Evolutionary conservation across 1,140 invertebrate species (phyloP).

Genomic region (Helicoverpa zea): DNA sequence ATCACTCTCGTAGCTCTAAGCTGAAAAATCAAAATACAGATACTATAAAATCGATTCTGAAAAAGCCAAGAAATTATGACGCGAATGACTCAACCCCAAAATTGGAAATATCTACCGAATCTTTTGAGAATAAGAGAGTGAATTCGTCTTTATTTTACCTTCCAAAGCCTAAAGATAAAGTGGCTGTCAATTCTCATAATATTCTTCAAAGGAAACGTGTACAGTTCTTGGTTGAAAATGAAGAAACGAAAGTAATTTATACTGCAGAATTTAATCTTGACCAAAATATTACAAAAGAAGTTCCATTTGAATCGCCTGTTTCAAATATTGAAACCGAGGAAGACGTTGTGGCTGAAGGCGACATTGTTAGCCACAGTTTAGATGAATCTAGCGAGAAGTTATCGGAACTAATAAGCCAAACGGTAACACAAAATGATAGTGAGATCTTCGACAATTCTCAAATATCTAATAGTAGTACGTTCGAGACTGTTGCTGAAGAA

Average conservation of each 20-base stretch:
- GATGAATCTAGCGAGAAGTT: conserved; percentile 43
- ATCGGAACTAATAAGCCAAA: conserved; percentile 38
- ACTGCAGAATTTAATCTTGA: conserved; percentile 81
- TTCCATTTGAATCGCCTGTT: conserved; percentile 15
- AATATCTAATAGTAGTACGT: conserved; percentile 43
- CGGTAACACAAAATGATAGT: conserved; percentile 43
- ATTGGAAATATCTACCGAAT: conserved; percentile 71
- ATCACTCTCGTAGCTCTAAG: conserved; percentile 61
- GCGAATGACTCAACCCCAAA: conserved; percentile 62
- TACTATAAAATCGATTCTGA: conserved; percentile 90
- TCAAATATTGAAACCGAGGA: conserved; percentile 55
- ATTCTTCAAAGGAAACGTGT: conserved; percentile 87
- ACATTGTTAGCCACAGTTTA: conserved; percentile 73
- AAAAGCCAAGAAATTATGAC: conserved; percentile 87
- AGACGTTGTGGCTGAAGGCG: conserved; percentile 66
- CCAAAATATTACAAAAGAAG: conserved; percentile 63
- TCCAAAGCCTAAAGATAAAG: conserved; percentile 87
- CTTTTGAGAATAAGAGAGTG: conserved; percentile 70
- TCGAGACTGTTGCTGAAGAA: conserved; percentile 18
- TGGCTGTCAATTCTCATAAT: conserved; percentile 66
- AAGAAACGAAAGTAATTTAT: conserved; percentile 83
- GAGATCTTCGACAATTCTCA: conserved; percentile 64
- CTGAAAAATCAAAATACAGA: conserved; percentile 77
- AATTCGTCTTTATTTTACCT: conserved; percentile 90
- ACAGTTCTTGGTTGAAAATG: conserved; percentile 88